Percentiles rank a stretch among this genome's conserved stretches.
These are phyloP conservation scores for Nomada goodeniana DNA, from an alignment of 2,888 invertebrate species.

Conservation along the genomic window DNA sequence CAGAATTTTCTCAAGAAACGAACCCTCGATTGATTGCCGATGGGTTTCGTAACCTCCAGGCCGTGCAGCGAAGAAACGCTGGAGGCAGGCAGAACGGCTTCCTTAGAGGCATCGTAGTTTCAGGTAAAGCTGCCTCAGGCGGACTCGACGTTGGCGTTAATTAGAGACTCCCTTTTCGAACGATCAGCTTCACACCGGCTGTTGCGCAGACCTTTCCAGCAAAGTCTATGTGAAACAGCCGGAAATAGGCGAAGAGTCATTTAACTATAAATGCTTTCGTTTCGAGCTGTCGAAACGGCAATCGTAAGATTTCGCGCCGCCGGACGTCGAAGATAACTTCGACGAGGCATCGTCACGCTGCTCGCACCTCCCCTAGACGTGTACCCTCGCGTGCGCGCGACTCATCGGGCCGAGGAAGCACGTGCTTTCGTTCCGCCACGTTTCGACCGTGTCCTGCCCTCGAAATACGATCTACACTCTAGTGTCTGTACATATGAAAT, in stretches of 20 bases:
- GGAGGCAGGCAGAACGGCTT: constrained; percentile 2
- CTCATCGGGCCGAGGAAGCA: constrained; percentile 56
- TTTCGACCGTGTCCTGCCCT: constrained; percentile 51
- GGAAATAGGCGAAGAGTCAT: not conserved
- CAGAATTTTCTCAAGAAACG: not conserved
- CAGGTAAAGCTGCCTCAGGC: not conserved
- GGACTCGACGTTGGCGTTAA: not conserved
- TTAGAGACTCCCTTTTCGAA: constrained; percentile 1
- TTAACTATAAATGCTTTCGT: not conserved
- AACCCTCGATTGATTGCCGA: not conserved
- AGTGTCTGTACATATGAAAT: not conserved
- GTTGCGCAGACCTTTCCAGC: not conserved
- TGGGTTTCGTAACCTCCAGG: not conserved
- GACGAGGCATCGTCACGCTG: constrained; percentile 11
- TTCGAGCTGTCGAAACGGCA: not conserved
- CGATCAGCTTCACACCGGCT: not conserved
- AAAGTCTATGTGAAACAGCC: not conserved
- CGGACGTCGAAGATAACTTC: constrained; percentile 9
- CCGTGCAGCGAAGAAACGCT: not conserved
- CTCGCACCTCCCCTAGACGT: not conserved
- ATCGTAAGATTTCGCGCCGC: not conserved
- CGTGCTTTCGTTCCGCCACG: constrained; percentile 64
- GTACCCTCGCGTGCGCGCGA: not conserved
- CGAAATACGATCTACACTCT: constrained; percentile 56
- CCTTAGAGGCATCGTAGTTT: not conserved